Conservation (phyloP, 2,113 vertebrate genomes). For the Anas platyrhynchos region DNA sequence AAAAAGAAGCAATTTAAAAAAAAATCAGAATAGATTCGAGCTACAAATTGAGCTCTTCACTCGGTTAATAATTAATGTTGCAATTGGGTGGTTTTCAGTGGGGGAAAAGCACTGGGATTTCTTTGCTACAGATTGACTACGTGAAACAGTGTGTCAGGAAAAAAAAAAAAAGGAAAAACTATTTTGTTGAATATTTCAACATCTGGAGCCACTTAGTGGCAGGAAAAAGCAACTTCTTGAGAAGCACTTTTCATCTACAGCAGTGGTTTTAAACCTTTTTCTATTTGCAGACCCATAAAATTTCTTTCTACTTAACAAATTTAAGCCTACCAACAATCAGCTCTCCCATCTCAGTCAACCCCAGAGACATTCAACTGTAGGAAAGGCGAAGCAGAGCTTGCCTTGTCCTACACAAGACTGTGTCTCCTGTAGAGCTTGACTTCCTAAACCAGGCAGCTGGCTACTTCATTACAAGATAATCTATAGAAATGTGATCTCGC, state of each 20-base stretch:
- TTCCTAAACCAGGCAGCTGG: background rate
- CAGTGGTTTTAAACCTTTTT: conserved; percentile 28
- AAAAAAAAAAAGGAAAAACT: conserved; percentile 5
- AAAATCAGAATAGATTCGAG: background rate
- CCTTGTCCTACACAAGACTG: background rate
- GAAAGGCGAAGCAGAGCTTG: conserved; percentile 4
- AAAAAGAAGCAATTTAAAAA: background rate
- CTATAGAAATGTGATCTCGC: background rate
- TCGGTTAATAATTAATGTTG: conserved; percentile 67
- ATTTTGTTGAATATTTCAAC: conserved; percentile 77
- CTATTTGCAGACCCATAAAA: conserved; percentile 7
- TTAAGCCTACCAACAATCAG: background rate
- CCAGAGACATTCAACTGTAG: background rate
- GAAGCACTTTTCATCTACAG: conserved; percentile 55
- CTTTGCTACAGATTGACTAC: conserved; percentile 21
- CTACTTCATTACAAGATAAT: background rate
- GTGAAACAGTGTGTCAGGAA: conserved; percentile 33
- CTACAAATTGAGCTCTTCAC: background rate
- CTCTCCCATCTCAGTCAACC: background rate
- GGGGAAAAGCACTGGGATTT: background rate
- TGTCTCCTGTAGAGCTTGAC: background rate
- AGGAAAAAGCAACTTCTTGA: conserved; percentile 61
- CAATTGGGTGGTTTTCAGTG: background rate
- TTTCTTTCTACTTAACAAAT: conserved; percentile 7
- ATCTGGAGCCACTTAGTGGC: conserved; percentile 75